Evolutionary conservation across 2,888 invertebrate species (phyloP).

Genomic region (Melangyna quadrimaculata): DNA sequence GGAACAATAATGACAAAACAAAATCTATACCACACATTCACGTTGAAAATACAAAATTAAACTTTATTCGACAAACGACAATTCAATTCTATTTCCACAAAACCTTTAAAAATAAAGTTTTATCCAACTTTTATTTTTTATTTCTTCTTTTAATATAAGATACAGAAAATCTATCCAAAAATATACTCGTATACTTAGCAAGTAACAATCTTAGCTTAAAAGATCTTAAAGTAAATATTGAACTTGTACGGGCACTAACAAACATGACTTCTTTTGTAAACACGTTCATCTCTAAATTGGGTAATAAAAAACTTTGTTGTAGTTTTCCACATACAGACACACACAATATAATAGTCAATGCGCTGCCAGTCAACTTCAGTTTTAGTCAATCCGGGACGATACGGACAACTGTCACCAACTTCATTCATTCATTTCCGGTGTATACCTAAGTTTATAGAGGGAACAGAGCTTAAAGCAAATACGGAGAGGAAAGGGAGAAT

Average conservation of each 20-base stretch:
- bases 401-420: slow-evolving; percentile 49
- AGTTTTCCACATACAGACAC: neutral
- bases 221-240: slow-evolving; percentile 44
- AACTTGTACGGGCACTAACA: slow-evolving; percentile 39
- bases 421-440: slow-evolving; percentile 61
- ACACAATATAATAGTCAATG: neutral
- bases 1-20: neutral
- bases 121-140: neutral
- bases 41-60: slow-evolving; percentile 1
- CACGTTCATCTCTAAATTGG: slow-evolving; percentile 33
- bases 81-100: neutral
- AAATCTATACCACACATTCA: neutral
- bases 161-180: neutral
- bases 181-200: slow-evolving; percentile 11
- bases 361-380: slow-evolving; percentile 30
- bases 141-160: neutral
- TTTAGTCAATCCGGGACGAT: slow-evolving; percentile 39
- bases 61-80: neutral
- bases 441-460: slow-evolving; percentile 24
- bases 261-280: slow-evolving; percentile 35
- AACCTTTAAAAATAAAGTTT: neutral
- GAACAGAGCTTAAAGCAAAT: slow-evolving; percentile 44
- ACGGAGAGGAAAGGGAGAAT: neutral
- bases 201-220: slow-evolving; percentile 45
- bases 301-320: slow-evolving; percentile 26